Base-by-base conservation (phyloP, 2,888 invertebrate species). In the Noctuana brunneofusca region DNA sequence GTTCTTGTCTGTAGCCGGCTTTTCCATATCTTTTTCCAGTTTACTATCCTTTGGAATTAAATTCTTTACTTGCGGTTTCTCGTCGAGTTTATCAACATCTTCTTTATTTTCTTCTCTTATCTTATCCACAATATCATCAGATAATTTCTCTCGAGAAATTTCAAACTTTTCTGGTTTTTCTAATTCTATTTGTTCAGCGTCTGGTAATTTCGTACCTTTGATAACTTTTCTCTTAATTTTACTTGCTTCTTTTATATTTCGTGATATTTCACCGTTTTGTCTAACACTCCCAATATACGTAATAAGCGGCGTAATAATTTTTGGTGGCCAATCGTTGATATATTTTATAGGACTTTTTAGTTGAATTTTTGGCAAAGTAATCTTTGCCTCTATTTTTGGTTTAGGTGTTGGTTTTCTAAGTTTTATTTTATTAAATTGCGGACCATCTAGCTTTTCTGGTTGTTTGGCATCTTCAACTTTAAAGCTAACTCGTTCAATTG, bases 341-440 rank as follows among this genome's bases (percentile, higher is more conserved):
- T 92, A 92, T 46, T 86, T 92, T n/a, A 96, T 95, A 68, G 95
- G 92, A 78, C 96, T 96, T 74, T 95, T 95, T 0, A 96, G 83
- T 74, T 94, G 92, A 57, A 95, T 89, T 79, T 94, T 95, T 0
- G 95, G 95, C 60, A 96, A 81, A 58, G 82, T 78, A 2, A 84
- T 74, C 8, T 81, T 72, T 6, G 78, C 65, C 66, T 89, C 91
- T 71, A 86, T 84, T 69, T 93, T 93, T 9, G 92, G 89, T 66
- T 92, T 85, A 9, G 84, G 80, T 18, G 85, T 72, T 1, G 92
- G 86, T 75, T 95, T 95, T 74, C 92, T 95, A 3, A 96, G 83
- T 84, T 96, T 95, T 2, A 96, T 85, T 80, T 94, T 92, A 62
- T 93, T 93, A 70, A 95, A 93, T 63, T 93, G 93, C 0, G 95